Evolutionary conservation across 1,140 invertebrate species (phyloP).

Genomic region (Leptinotarsa lineolata): DNA sequence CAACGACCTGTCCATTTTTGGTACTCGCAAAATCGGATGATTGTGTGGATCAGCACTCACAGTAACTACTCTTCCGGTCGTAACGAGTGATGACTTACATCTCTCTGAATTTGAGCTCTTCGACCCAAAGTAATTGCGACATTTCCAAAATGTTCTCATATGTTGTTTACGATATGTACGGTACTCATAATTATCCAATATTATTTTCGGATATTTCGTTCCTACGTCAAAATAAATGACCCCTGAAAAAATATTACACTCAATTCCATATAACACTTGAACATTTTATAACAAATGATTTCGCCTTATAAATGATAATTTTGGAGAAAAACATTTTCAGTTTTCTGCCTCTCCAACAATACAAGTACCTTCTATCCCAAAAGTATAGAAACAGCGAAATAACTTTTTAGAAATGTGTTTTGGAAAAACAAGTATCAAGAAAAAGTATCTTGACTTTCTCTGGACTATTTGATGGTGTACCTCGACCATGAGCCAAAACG

Average conservation of each 20-base stretch:
- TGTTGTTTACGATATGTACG: slow-evolving; percentile 16
- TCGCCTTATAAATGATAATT: too few relatives aligned
- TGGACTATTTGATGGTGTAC: too few relatives aligned
- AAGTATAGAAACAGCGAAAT: too few relatives aligned
- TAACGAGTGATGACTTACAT: slow-evolving; percentile 38
- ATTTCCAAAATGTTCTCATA: slow-evolving; percentile 32
- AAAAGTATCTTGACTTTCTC: too few relatives aligned
- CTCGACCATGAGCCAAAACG: too few relatives aligned
- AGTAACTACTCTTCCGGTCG: slow-evolving; percentile 29
- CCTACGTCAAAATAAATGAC: slow-evolving; percentile 16
- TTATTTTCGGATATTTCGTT: slow-evolving; percentile 24
- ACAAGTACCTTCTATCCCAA: too few relatives aligned
- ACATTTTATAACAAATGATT: too few relatives aligned
- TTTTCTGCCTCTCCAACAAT: too few relatives aligned
- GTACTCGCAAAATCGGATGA: slow-evolving; percentile 26
- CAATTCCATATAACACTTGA: too few relatives aligned
- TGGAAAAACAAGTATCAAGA: too few relatives aligned
- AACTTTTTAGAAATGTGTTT: too few relatives aligned
- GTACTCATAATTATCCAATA: slow-evolving; percentile 19
- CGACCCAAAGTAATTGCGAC: slow-evolving; percentile 31
- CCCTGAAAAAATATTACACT: slow-evolving; percentile 16
- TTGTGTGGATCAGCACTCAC: slow-evolving; percentile 35
- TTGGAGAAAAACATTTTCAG: too few relatives aligned
- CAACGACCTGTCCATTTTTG: slow-evolving; percentile 23
- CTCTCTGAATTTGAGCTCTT: slow-evolving; percentile 30